Percentiles rank a stretch among this genome's conserved stretches.
phyloP scores from a whole-genome alignment of 2,888 invertebrate species.

The Chaitophorus viminalis region DNA sequence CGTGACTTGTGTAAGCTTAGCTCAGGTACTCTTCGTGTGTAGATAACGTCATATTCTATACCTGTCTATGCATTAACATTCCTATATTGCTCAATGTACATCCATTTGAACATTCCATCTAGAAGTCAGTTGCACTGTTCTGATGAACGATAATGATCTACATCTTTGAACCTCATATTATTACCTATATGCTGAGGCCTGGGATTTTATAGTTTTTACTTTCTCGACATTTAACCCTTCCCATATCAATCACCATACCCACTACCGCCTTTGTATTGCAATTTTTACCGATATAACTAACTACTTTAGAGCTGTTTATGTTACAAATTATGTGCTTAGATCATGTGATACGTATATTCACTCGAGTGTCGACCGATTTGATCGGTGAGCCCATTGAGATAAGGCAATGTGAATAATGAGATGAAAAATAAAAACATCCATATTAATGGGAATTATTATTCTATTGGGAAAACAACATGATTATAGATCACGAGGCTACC shows the following conservation, averaged over 20 bases:
- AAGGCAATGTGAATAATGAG: neutral
- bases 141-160: neutral
- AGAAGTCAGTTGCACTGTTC: neutral
- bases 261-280: neutral
- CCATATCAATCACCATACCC: neutral
- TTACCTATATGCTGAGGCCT: neutral
- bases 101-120: neutral
- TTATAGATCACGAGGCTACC: slow-evolving; percentile 59
- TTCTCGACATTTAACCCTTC: slow-evolving; percentile 25
- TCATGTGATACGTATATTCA: neutral
- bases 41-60: neutral
- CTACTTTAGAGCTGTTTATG: slow-evolving; percentile 1
- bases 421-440: slow-evolving; percentile 40
- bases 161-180: neutral
- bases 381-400: slow-evolving; percentile 17
- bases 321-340: slow-evolving; percentile 2
- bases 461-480: slow-evolving; percentile 55
- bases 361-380: slow-evolving; percentile 3
- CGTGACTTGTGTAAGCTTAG: neutral
- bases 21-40: neutral
- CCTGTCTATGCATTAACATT: neutral
- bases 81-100: neutral
- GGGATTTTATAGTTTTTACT: slow-evolving; percentile 15
- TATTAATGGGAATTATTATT: slow-evolving; percentile 16
- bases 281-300: neutral